Base-by-base conservation (phyloP, 2,113 vertebrate genomes). In the Saccopteryx leptura region DNA sequence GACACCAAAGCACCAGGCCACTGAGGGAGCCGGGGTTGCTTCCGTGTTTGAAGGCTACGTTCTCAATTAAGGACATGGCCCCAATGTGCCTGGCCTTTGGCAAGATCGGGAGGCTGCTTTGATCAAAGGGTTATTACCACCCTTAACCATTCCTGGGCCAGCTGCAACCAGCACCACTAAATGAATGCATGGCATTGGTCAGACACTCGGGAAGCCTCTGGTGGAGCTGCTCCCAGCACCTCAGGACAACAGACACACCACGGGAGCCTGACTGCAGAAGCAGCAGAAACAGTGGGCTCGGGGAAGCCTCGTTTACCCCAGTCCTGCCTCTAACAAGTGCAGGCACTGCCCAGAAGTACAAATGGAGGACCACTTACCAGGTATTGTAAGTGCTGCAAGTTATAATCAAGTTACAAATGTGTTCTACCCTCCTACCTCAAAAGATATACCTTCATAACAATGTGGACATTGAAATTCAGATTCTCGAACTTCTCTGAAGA, bases 401-500 rank as follows among this genome's bases (percentile, higher is more conserved):
- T 65, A 28, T 9, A n/a, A 71, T 71, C 63, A 63, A 66, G 46
- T 15, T 63, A 18, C 23, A 72, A 52, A 21, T 65, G 24, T 17
- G 8, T 17, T 48, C 33, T 23, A 26, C 52, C 7, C 23, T 87
- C 28, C 46, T 48, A 24, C 9, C 56, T 68, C 18, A 54, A 87
- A 74, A 83, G 75, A 82, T 31, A 39, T 3, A 83, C n/a, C 48
- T 69, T 61, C 24, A 26, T 48, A 61, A 86, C 68, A 79, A 1
- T 15, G 71, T 68, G 58, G 39, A 58, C 9, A 26, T 84, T 74
- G n/a, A 72, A 85, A 79, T 75, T 90, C 9, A 50, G 52, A 26
- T 68, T 88, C n/a, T 48, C 58, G 63, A 78, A 33, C 24, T 61
- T 21, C 46, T 89, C 33, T 82, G 39, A 74, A 68, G 79, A 93